phyloP scores from a whole-genome alignment of 2,113 vertebrate genomes.

The Misgurnus anguillicaudatus region DNA sequence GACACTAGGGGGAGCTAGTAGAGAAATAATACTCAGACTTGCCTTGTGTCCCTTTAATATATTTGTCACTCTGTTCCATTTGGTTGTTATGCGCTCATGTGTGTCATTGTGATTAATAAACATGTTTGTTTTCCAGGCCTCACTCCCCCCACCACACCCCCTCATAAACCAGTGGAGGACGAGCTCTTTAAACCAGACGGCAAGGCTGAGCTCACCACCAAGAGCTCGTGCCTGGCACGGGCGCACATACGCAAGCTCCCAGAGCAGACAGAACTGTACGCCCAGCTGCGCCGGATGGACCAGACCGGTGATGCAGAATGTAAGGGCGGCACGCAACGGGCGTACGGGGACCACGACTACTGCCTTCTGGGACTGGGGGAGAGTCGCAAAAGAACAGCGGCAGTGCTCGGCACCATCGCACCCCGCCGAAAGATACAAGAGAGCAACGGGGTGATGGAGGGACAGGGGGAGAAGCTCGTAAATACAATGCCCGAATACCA shows the following conservation, averaged over 20 bases:
- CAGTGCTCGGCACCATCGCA: conserved; percentile 54
- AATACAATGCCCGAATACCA: background rate
- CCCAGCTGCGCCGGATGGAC: conserved; percentile 82
- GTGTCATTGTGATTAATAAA: conserved; percentile 9
- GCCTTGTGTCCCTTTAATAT: too few relatives aligned
- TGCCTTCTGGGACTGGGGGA: conserved; percentile 79
- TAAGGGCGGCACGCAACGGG: conserved; percentile 69
- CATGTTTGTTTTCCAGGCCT: conserved; percentile 77
- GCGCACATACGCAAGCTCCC: conserved; percentile 81
- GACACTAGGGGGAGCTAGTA: too few relatives aligned
- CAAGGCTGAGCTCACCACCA: conserved; percentile 64
- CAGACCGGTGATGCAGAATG: conserved; percentile 63
- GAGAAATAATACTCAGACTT: too few relatives aligned
- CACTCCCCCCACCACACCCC: conserved; percentile 94
- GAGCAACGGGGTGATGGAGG: conserved; percentile 50
- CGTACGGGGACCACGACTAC: conserved; percentile 96
- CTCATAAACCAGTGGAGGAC: conserved; percentile 92
- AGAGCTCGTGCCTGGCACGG: conserved; percentile 62
- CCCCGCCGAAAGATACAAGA: background rate
- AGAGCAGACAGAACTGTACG: conserved; percentile 90
- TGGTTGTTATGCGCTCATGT: background rate
- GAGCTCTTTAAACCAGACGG: conserved; percentile 93
- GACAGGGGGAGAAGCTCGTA: conserved; percentile 36
- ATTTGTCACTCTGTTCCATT: background rate
- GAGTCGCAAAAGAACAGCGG: conserved; percentile 62